Base-by-base conservation (phyloP, 2,888 invertebrate species). In the Ophraella communa region DNA sequence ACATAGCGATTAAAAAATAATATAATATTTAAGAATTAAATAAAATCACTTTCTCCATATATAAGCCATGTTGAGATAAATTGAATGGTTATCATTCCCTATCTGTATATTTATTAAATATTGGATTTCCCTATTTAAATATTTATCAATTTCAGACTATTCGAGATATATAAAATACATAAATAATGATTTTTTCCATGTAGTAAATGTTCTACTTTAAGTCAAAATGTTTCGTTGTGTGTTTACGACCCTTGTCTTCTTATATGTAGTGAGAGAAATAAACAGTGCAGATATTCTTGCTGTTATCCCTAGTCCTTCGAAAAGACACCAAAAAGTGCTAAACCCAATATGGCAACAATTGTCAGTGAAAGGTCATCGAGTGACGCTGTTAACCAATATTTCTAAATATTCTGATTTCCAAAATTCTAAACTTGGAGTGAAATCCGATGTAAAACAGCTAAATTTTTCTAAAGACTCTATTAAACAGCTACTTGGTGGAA, bases 361-460 rank as follows among this genome's bases (percentile, higher is more conserved):
- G 35, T 77, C 77, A 0, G 71, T 74, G 47, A 74, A 78, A 45
- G 84, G 83, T 18, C 84, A 84, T 61, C 73, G 82, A 35, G n/a
- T 84, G 1, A 77, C 81, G 0, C 68, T 82, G 1, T 35, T 82
- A 11, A 82, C 84, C n/a, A 0, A 39, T 17, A 5, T 17, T 17
- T 39, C 39, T 39, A 4, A n/a, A 17, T 1, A 39, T 17, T 17
- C 7, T 14, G 2, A 39, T 2, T 39, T 14, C 5, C 2, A 39
- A 17, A 39, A 39, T 39, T 0, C 17, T 7, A 39, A 14, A 39
- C 17, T 30, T 10, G 30, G 1, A 10, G 0, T 30, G 11, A 10
- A 30, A 11, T 30, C 10, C 2, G 7, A 30, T 17, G 1, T 7
- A 17, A 39, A 17, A 17, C 14, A 39, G 14, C 17, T 17, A 3